Conservation (phyloP, 2,888 invertebrate species). For the Diadegma fenestrale region DNA sequence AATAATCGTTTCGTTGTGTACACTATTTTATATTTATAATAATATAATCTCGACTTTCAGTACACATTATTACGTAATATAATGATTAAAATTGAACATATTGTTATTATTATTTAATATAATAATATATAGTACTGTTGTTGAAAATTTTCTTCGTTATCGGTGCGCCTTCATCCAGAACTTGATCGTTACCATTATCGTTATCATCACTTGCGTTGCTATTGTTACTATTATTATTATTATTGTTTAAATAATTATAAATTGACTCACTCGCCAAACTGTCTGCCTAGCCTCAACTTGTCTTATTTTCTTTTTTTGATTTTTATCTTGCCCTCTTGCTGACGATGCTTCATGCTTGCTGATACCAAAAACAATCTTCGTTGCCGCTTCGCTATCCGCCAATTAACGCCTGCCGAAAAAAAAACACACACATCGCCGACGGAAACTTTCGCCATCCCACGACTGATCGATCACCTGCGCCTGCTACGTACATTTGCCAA, state of each 20-base stretch:
- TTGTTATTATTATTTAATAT: not conserved
- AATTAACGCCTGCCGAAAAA: slow-evolving; percentile 82
- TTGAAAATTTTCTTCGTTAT: not conserved
- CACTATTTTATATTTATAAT: slow-evolving; percentile 7
- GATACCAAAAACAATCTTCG: slow-evolving; percentile 80
- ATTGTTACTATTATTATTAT: slow-evolving; percentile 66
- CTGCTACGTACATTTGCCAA: slow-evolving; percentile 72
- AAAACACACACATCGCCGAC: slow-evolving; percentile 68
- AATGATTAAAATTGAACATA: slow-evolving; percentile 11
- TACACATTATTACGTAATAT: slow-evolving; percentile 32
- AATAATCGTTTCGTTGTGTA: no score
- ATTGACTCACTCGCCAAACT: slow-evolving; percentile 66
- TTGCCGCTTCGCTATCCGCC: slow-evolving; percentile 85
- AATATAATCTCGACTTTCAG: slow-evolving; percentile 31
- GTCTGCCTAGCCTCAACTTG: slow-evolving; percentile 82
- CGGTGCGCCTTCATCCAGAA: not conserved
- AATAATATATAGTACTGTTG: not conserved
- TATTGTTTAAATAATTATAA: slow-evolving; percentile 57
- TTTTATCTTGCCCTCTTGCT: slow-evolving; percentile 85
- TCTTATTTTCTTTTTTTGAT: slow-evolving; percentile 85
- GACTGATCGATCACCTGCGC: slow-evolving; percentile 74
- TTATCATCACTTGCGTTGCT: slow-evolving; percentile 42
- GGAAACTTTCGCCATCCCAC: slow-evolving; percentile 71
- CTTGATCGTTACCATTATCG: slow-evolving; percentile 21
- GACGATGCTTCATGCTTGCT: slow-evolving; percentile 85